phyloP scores from a whole-genome alignment of 2,113 vertebrate species.

The Zeus faber region DNA sequence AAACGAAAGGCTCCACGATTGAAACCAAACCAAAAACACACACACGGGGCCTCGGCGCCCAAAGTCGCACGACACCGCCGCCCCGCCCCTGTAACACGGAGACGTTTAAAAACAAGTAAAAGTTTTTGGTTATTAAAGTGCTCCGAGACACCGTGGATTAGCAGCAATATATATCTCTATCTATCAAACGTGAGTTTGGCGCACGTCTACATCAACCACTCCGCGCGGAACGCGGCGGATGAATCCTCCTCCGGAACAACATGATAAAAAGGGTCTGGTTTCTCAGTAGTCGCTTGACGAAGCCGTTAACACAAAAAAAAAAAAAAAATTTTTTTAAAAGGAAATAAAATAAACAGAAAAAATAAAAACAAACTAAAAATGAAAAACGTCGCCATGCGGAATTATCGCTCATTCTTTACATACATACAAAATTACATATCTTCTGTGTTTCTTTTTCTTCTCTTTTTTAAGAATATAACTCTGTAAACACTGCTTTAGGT shows the following conservation, averaged over 20 bases:
- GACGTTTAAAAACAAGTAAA: conserved; percentile 33
- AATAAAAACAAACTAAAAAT: conserved; percentile 51
- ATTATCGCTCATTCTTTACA: conserved; percentile 65
- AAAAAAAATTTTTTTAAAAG: neutral
- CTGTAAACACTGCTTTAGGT: conserved; percentile 72
- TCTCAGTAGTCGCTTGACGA: conserved; percentile 59
- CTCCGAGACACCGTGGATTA: conserved; percentile 58
- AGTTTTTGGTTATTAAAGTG: conserved; percentile 71
- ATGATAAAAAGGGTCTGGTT: conserved; percentile 21
- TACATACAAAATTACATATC: conserved; percentile 77
- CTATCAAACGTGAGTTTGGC: conserved; percentile 57
- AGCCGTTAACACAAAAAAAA: conserved; percentile 36
- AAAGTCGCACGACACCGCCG: too few relatives aligned
- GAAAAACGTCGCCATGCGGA: conserved; percentile 45
- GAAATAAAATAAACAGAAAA: conserved; percentile 33
- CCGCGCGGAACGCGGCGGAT: conserved; percentile 37
- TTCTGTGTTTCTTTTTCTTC: conserved; percentile 39
- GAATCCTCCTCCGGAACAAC: conserved; percentile 11
- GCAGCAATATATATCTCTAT: conserved; percentile 65
- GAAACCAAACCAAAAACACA: too few relatives aligned
- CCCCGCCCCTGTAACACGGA: conserved; percentile 23
- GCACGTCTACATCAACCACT: conserved; percentile 41
- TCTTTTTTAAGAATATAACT: conserved; percentile 51
- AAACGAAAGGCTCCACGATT: too few relatives aligned
- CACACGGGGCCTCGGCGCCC: too few relatives aligned